These are phyloP conservation scores for Acropora tenuis DNA, from an alignment of 64 coral and sea anemone species.

Conservation along the genomic window DNA sequence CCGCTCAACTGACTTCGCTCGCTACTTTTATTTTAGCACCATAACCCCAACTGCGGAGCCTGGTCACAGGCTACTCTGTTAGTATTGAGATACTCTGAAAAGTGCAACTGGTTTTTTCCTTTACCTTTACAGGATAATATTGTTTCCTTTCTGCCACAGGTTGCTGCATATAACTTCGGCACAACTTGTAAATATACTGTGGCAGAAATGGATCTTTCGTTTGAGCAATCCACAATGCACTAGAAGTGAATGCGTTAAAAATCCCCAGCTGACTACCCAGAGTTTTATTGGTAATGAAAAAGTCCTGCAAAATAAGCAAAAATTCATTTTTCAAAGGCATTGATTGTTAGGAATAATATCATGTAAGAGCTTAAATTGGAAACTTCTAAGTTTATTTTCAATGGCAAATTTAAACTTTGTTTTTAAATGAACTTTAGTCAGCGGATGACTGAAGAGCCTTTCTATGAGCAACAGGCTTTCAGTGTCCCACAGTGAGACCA, in stretches of 20 bases:
- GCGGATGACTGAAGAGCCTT: too few species aligned
- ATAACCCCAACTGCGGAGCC: too few species aligned
- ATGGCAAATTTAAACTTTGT: too few species aligned
- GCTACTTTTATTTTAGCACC: too few species aligned
- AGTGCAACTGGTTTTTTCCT: not conserved
- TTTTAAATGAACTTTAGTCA: too few species aligned
- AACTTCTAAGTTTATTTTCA: too few species aligned
- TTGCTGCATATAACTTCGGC: not conserved
- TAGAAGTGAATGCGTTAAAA: constrained; percentile 9
- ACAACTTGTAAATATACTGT: constrained; percentile 13
- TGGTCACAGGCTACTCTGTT: too few species aligned
- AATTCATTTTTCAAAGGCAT: not conserved
- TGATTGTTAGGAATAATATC: too few species aligned
- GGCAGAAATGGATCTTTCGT: constrained; percentile 23
- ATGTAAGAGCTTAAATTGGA: not conserved
- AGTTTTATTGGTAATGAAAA: constrained; percentile 29
- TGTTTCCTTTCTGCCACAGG: constrained; percentile 11
- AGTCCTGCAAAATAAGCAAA: constrained; percentile 12
- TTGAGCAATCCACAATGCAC: constrained; percentile 26
- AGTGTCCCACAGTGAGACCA: too few species aligned
- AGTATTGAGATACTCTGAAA: not conserved
- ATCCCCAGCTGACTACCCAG: constrained; percentile 22
- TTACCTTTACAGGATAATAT: constrained; percentile 21
- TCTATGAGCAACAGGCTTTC: too few species aligned
- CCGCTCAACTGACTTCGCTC: too few species aligned